phyloP scores from a whole-genome alignment of 2,888 invertebrate genomes.

The Polyploca ridens region DNA sequence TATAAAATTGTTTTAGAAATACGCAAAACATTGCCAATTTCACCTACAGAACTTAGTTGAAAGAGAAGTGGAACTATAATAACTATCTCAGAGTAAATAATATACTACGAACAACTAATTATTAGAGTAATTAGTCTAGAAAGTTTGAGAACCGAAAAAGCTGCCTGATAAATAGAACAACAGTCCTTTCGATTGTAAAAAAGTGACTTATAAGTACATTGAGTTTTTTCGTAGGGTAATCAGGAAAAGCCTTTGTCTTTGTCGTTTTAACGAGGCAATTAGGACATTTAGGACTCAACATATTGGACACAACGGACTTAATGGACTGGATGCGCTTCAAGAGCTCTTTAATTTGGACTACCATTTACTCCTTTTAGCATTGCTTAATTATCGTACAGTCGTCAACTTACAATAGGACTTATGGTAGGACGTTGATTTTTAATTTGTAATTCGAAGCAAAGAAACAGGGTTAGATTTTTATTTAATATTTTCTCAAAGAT shows the following conservation, averaged over 20 bases:
- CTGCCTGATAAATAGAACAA: no score
- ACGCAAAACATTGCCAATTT: no score
- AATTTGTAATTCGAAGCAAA: neutral
- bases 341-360: constrained; percentile 6
- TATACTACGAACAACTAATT: no score
- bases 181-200: no score
- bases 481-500: no score
- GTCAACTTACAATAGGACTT: neutral
- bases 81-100: no score
- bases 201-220: no score
- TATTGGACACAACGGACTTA: neutral
- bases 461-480: neutral
- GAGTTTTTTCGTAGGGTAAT: neutral
- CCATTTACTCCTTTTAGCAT: neutral
- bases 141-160: no score
- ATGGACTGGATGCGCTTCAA: neutral
- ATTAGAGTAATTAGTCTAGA: no score
- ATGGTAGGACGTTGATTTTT: neutral
- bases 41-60: no score
- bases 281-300: neutral
- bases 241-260: neutral
- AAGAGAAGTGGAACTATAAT: no score
- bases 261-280: neutral
- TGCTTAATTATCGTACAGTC: neutral
- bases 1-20: no score